phyloP scores from a whole-genome alignment of 2,797 vertebrate genomes.

The Cheirogaleus major region DNA sequence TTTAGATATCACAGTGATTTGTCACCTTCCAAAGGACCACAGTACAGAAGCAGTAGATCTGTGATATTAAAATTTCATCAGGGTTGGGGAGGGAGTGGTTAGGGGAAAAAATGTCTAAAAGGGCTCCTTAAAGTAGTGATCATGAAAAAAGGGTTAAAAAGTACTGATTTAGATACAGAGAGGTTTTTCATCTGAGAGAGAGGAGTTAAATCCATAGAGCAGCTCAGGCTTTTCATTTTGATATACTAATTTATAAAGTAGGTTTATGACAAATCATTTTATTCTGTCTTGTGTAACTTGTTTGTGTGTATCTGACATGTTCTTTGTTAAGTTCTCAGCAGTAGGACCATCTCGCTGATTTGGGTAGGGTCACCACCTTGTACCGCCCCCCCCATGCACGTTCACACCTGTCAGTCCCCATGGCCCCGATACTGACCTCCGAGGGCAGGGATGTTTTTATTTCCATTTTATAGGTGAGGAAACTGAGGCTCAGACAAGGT shows the following conservation, averaged over 20 bases:
- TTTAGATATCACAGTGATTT: not conserved
- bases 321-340: not conserved
- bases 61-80: not conserved
- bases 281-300: not conserved
- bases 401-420: not conserved
- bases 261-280: not conserved
- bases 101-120: not conserved
- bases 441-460: not conserved
- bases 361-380: not conserved
- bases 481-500: not conserved
- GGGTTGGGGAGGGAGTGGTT: not conserved
- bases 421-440: not conserved
- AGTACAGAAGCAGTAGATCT: too few species aligned
- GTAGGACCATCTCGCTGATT: not conserved
- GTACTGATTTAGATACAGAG: not conserved
- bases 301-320: not conserved
- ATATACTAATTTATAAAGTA: not conserved
- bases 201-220: not conserved
- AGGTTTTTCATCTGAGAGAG: not conserved
- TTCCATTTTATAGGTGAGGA: not conserved
- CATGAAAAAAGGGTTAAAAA: not conserved
- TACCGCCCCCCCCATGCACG: not conserved
- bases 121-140: not conserved
- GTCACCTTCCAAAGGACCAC: not conserved
- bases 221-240: not conserved